Base-by-base conservation (phyloP, 2,113 vertebrate genomes). In the Ochotona curzoniae region DNA sequence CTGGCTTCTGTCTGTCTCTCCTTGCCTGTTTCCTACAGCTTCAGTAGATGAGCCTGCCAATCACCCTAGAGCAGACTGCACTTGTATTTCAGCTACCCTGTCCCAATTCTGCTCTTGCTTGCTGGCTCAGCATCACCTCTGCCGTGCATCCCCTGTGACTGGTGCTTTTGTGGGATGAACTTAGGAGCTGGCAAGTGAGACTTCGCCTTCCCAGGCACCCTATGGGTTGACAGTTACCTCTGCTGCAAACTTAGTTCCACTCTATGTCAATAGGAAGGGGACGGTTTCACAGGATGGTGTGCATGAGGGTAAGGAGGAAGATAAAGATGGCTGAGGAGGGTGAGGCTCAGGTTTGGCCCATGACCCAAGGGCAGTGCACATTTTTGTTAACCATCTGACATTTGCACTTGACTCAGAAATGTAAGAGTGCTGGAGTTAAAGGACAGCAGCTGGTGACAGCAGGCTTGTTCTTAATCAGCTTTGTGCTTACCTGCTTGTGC, bases 401-500 rank as follows among this genome's bases (percentile, higher is more conserved):
- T 71, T 32, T 85, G 81, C 76, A 66, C 17, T 67, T 89, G 88
- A 88, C 47, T 64, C 93, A 80, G 30, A 74, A 67, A 18, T 35
- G 15, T 3, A 47, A 26, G 66, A 64, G 18, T 28, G 12, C 38
- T 69, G 73, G 2, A 67, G 81, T 28, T 7, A 30, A 67, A 88
- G n/a, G 44, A 14, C 76, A 80, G 47, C 28, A 60, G 66, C 25
- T 44, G 49, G 80, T 79, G 61, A 64, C 76, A 85, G 57, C 0
- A 5, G 21, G 63, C 71, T 96, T 87, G 84, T 73, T 92, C 47
- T 70, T 64, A 89, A 71, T 87, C 86, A 74, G 75, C 71, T 93
- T 87, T 84, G 44, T 69, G 54, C 78, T 93, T 75, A 73, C 89
- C 87, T 86, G 38, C 71, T 38, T 82, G 51, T 69, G 49, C 83